Percentiles rank a stretch among this genome's conserved stretches.
These are phyloP conservation scores for Caenorhabditis uteleia DNA, from an alignment of 2,888 invertebrate species.

Conservation along the genomic window DNA sequence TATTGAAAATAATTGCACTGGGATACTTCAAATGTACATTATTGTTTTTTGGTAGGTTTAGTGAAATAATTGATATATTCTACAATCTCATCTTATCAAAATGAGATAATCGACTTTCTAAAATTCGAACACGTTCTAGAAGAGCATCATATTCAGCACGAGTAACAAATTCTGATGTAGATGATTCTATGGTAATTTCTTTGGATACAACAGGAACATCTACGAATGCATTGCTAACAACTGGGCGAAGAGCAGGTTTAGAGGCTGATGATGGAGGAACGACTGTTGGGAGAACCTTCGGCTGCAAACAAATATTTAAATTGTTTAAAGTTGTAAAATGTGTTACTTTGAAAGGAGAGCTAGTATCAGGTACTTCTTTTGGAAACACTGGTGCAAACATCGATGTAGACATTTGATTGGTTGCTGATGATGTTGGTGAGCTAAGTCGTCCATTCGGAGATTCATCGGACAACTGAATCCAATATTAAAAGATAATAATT, in stretches of 20 bases:
- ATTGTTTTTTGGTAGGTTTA: too few species aligned
- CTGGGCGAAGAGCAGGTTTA: conserved; percentile 27
- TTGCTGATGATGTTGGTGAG: conserved; percentile 18
- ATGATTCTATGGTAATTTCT: not conserved
- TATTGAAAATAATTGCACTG: too few species aligned
- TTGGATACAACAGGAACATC: too few species aligned
- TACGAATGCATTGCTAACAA: conserved; percentile 5
- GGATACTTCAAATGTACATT: too few species aligned
- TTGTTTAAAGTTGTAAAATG: too few species aligned
- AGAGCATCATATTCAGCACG: conserved; percentile 32
- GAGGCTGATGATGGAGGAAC: conserved; percentile 28
- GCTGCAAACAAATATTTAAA: too few species aligned
- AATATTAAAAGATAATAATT: not conserved
- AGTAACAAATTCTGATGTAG: conserved; percentile 21
- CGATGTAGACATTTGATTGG: conserved; percentile 31
- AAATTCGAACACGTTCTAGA: conserved; percentile 20
- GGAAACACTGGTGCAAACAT: conserved; percentile 20
- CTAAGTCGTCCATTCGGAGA: conserved; percentile 22
- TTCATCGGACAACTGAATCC: conserved; percentile 29
- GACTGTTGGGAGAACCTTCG: conserved; percentile 6
- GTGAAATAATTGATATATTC: not conserved
- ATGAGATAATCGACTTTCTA: conserved; percentile 23
- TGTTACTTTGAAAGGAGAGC: conserved; percentile 17
- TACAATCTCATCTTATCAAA: conserved; percentile 24
- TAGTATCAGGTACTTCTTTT: conserved; percentile 18